These are phyloP conservation scores for pig (Sus scrofa) DNA, from an alignment of 2,113 vertebrate species.

Conservation along the genomic window DNA sequence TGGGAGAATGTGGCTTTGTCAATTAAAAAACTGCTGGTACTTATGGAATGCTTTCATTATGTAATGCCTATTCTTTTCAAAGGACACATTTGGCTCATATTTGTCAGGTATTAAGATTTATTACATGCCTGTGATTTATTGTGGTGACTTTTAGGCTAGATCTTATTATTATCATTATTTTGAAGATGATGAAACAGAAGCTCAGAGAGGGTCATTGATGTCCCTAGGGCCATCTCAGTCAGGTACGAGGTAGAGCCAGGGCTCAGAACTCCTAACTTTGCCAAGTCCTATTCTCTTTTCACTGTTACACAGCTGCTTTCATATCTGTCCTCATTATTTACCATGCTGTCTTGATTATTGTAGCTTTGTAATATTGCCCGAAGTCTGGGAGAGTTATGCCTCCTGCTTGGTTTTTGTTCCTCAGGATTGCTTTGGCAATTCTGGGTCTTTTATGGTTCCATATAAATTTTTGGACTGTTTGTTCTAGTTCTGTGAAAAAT, in stretches of 20 bases:
- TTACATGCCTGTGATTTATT: neutral
- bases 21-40: neutral
- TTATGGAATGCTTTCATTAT: neutral
- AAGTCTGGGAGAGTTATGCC: too few species aligned
- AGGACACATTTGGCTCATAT: neutral
- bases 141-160: neutral
- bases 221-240: neutral
- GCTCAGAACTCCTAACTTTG: neutral
- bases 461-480: too few species aligned
- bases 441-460: too few species aligned
- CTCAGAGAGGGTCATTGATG: neutral
- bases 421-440: too few species aligned
- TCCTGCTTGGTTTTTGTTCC: too few species aligned
- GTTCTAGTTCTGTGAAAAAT: too few species aligned
- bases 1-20: neutral
- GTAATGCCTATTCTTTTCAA: slow-evolving; percentile 16
- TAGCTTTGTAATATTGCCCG: too few species aligned
- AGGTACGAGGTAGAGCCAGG: neutral
- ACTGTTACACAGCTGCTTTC: neutral
- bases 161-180: neutral
- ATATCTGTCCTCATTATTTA: neutral
- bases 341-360: neutral
- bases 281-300: neutral
- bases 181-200: neutral
- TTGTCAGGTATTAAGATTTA: neutral